Evolutionary conservation across 2,113 vertebrate genomes (phyloP), one percentile per base, ranked within the genome.

Genomic region (Empidonax traillii): DNA sequence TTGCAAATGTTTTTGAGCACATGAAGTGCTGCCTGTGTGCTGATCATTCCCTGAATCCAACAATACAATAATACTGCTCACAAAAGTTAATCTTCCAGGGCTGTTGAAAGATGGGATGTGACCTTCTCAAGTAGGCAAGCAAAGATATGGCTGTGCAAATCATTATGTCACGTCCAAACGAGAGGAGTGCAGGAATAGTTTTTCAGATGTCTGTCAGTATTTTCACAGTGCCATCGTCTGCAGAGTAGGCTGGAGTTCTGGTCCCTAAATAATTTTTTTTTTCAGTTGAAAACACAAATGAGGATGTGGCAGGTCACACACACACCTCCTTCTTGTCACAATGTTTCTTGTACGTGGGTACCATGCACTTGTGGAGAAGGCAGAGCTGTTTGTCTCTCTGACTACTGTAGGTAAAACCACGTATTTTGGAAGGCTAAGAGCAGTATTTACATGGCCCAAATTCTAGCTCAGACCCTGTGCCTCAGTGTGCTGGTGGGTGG

Each of bases 241-340:
- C 56, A 93, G 87, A 81, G 66, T 76, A 53, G 87, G 85, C 19
- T 91, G 78, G 30, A 87, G 19, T 84, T 91, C 66, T 91, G 35
- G 12, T 86, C 92, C 35, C 39, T 78, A 47, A 75, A 75, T 65
- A 0, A 27, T 61, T 81, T 74, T 85, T 61, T 81, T 74, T 88
- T 95, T 68, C 55, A 67, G 37, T 46, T 90, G 37, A 82, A 83
- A 90, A 73, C 47, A 76, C 37, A 73, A 74, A 59, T 53, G 33
- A 84, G 61, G 59, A 87, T 90, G 62, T 85, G 37, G 12, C 82
- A 92, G 85, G 67, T 91, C 85, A 85, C 51, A 91, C 49, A 93
- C 58, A 90, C 65, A 75, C 53, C 69, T 89, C 77, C 68, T 82
- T 49, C 73, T 55, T 91, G 41, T 85, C 71, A 25, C 27, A 46